Evolutionary conservation across 2,797 vertebrate genomes (phyloP).

Genomic region (Falco naumanni): DNA sequence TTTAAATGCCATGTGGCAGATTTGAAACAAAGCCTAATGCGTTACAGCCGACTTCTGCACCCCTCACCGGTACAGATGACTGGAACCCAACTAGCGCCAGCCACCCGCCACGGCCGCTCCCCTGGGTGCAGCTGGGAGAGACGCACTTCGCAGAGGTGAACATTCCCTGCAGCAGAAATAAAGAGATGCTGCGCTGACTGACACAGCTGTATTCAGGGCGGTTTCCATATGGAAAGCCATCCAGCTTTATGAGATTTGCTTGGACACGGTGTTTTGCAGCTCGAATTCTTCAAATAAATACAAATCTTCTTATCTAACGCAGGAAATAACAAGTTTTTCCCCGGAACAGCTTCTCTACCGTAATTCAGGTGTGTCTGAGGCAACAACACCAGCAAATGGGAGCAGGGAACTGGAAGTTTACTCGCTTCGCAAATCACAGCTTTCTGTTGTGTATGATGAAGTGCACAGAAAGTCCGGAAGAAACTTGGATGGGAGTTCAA

Average conservation of each 20-base stretch:
- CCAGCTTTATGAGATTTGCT: neutral
- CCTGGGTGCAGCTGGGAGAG: neutral
- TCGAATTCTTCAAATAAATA: neutral
- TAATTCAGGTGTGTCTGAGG: neutral
- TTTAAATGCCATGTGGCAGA: neutral
- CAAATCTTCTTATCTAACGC: neutral
- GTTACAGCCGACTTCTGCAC: rapidly evolving
- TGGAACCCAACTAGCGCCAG: neutral
- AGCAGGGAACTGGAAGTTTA: neutral
- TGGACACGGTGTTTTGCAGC: neutral
- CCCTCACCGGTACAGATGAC: rapidly evolving
- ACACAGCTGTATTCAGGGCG: neutral
- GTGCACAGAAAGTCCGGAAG: neutral
- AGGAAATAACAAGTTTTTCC: neutral
- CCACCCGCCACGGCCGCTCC: neutral
- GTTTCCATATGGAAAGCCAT: neutral
- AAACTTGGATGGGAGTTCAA: conserved; percentile 71
- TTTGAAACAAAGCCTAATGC: neutral
- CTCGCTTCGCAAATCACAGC: neutral
- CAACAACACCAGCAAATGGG: neutral
- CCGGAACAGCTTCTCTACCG: neutral
- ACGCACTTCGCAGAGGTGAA: neutral
- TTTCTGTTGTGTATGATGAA: conserved; percentile 30
- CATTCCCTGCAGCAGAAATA: neutral
- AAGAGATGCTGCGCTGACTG: neutral